These are phyloP conservation scores for Cyanoliseus patagonus DNA, from an alignment of 2,113 vertebrate genomes.

Conservation along the genomic window DNA sequence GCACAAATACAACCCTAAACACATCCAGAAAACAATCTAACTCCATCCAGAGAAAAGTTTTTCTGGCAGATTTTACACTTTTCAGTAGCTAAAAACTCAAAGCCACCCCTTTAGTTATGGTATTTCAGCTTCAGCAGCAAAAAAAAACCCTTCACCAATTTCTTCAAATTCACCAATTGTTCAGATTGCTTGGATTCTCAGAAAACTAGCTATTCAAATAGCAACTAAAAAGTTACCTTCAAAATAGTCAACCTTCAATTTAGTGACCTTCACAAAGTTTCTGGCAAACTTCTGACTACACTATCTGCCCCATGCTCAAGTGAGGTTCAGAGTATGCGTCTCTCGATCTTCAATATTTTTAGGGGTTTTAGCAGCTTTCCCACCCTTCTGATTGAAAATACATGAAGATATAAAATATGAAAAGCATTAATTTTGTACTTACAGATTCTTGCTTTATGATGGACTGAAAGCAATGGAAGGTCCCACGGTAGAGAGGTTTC, in stretches of 20 bases:
- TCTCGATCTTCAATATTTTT: not conserved
- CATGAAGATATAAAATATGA: not conserved
- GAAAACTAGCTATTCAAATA: not conserved
- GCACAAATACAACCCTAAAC: not conserved
- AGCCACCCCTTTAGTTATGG: not conserved
- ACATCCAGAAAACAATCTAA: not conserved
- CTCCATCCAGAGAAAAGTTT: not conserved
- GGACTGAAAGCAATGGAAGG: slow-evolving; percentile 93
- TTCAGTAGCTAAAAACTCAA: not conserved
- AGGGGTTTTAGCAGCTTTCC: not conserved
- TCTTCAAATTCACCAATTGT: not conserved
- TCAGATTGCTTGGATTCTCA: not conserved
- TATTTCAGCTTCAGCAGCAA: not conserved
- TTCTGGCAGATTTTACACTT: not conserved
- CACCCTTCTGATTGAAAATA: not conserved
- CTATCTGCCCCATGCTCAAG: not conserved
- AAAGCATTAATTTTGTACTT: slow-evolving; percentile 58
- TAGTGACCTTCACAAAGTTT: not conserved
- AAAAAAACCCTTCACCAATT: not conserved
- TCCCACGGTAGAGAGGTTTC: slow-evolving; percentile 92
- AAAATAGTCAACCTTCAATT: not conserved
- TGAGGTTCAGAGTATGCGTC: not conserved
- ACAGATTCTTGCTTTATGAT: slow-evolving; percentile 95
- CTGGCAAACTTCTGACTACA: not conserved
- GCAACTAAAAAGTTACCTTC: not conserved